Evolutionary conservation across 2,113 vertebrate species (phyloP).

Genomic region (Brienomyrus longianalis): DNA sequence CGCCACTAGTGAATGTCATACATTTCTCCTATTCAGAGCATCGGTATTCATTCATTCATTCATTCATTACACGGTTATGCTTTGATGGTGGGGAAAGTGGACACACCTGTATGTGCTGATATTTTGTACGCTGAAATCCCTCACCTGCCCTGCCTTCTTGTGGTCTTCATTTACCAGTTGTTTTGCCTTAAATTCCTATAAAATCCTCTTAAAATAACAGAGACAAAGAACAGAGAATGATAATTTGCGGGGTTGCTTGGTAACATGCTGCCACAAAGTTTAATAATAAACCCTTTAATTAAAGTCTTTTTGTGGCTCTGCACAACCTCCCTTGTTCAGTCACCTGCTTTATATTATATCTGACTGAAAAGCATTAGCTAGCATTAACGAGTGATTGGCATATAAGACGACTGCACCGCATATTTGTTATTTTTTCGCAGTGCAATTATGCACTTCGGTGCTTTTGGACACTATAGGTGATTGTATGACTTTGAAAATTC

Average conservation of each 20-base stretch:
- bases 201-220: not conserved
- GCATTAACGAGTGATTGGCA: not conserved
- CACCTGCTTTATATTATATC: not conserved
- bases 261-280: not conserved
- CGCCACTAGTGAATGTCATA: constrained; percentile 68
- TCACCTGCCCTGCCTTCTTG: not conserved
- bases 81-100: not conserved
- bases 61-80: not conserved
- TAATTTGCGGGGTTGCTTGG: not conserved
- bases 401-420: not conserved
- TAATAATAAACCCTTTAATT: constrained; percentile 1
- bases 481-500: not conserved
- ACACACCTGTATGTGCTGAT: not conserved
- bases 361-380: not conserved
- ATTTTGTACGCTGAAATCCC: not conserved
- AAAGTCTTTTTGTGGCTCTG: not conserved
- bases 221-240: not conserved
- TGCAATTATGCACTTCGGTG: not conserved
- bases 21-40: constrained; percentile 42
- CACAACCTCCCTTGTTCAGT: not conserved
- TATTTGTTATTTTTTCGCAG: not conserved
- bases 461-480: not conserved
- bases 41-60: not conserved
- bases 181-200: not conserved
- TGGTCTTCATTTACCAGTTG: not conserved